Evolutionary conservation across 92 coral and sea anemone species (phyloP).

Genomic region (Porites lobata): DNA sequence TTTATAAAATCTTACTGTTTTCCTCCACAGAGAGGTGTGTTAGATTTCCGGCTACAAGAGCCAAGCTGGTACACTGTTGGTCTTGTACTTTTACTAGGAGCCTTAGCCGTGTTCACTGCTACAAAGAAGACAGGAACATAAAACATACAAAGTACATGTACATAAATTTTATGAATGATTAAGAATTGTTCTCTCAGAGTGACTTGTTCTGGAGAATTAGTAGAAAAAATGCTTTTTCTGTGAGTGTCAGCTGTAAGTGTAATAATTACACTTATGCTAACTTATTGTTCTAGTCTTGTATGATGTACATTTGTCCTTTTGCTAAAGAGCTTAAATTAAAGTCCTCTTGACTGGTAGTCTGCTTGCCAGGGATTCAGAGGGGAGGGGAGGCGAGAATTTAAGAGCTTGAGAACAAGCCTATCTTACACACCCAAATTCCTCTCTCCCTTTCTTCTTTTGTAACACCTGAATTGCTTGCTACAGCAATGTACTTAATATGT

Average conservation of each 20-base stretch:
- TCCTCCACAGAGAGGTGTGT: slow-evolving; percentile 71
- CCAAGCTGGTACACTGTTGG: slow-evolving; percentile 98
- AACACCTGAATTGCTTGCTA: no score
- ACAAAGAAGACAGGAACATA: slow-evolving; percentile 53
- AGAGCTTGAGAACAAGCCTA: no score
- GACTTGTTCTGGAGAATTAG: not conserved
- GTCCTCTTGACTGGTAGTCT: no score
- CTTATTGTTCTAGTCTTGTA: no score
- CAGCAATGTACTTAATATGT: no score
- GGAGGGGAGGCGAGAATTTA: no score
- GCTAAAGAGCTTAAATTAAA: no score
- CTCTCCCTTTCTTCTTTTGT: no score
- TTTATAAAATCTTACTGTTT: not conserved
- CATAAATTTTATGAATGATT: not conserved
- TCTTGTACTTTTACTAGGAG: slow-evolving; percentile 72
- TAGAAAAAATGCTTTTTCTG: not conserved
- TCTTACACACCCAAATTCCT: no score
- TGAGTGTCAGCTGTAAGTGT: not conserved
- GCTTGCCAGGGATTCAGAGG: no score
- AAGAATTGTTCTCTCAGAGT: not conserved
- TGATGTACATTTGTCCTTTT: no score
- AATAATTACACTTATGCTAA: no score
- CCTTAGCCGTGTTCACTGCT: slow-evolving; percentile 76
- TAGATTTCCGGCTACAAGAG: slow-evolving; percentile 89
- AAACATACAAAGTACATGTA: not conserved